Evolutionary conservation across 1,140 invertebrate genomes (phyloP).

Genomic region (Dryas iulia): DNA sequence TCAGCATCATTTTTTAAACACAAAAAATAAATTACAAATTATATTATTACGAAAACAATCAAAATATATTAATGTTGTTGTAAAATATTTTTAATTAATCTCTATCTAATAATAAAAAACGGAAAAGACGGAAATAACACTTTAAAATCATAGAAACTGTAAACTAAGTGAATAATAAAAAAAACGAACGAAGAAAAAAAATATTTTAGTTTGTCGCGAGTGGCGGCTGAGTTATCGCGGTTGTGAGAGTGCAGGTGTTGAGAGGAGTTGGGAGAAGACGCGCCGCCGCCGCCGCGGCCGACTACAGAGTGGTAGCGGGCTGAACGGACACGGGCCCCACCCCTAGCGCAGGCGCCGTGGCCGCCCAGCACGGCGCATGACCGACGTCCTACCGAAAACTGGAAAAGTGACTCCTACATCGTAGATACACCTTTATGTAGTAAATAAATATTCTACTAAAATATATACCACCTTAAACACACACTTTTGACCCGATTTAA

Average conservation of each 20-base stretch:
- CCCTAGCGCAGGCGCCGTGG: conserved; percentile 68
- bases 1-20: conserved; percentile 43
- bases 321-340: conserved; percentile 68
- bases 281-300: conserved; percentile 64
- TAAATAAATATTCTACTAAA: conserved; percentile 76
- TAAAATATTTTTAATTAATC: conserved; percentile 30
- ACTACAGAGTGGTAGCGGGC: conserved; percentile 72
- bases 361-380: conserved; percentile 60
- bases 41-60: conserved; percentile 43
- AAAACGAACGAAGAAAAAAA: conserved; percentile 62
- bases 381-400: conserved; percentile 77
- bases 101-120: conserved; percentile 47
- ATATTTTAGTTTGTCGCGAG: conserved; percentile 48
- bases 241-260: conserved; percentile 40
- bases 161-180: conserved; percentile 47
- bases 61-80: conserved; percentile 34
- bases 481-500: conserved; percentile 59
- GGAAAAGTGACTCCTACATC: conserved; percentile 78
- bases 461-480: conserved; percentile 50
- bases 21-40: conserved; percentile 57
- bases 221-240: conserved; percentile 65
- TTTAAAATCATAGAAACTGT: conserved; percentile 49
- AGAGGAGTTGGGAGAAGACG: conserved; percentile 48
- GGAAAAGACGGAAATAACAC: conserved; percentile 54
- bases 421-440: conserved; percentile 76